Conservation (phyloP, 2,888 invertebrate species). For the Nephrotoma flavescens region DNA sequence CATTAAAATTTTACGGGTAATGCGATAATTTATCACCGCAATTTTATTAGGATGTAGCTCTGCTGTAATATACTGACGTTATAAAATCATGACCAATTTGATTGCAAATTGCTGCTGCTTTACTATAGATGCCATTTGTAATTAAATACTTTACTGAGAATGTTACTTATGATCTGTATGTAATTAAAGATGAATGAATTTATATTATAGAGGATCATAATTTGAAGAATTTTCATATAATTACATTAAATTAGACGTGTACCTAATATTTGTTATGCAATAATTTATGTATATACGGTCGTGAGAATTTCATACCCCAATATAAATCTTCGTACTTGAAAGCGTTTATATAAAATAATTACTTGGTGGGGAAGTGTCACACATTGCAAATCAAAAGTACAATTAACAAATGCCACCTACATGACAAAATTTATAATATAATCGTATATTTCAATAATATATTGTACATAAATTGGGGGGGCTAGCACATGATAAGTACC, state of each 20-base stretch:
- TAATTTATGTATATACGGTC: not conserved
- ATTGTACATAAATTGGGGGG: not conserved
- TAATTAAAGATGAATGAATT: not conserved
- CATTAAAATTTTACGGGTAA: not conserved
- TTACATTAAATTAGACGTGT: not conserved
- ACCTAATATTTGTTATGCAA: not conserved
- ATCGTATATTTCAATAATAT: not conserved
- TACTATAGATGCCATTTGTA: not conserved
- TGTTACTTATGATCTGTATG: not conserved
- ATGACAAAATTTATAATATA: not conserved
- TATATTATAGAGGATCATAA: not conserved
- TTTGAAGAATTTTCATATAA: not conserved
- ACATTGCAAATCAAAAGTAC: not conserved
- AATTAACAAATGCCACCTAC: not conserved
- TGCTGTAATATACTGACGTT: not conserved
- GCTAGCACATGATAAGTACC: not conserved
- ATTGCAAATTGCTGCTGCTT: not conserved
- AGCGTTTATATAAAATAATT: not conserved
- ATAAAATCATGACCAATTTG: not conserved
- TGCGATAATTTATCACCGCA: not conserved
- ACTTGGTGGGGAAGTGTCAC: not conserved
- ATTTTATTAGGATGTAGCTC: not conserved
- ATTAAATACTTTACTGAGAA: not conserved
- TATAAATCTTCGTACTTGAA: not conserved
- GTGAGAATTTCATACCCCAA: not conserved